Conservation (phyloP, 1,140 invertebrate genomes). For the Zeugodacus cucurbitae region DNA sequence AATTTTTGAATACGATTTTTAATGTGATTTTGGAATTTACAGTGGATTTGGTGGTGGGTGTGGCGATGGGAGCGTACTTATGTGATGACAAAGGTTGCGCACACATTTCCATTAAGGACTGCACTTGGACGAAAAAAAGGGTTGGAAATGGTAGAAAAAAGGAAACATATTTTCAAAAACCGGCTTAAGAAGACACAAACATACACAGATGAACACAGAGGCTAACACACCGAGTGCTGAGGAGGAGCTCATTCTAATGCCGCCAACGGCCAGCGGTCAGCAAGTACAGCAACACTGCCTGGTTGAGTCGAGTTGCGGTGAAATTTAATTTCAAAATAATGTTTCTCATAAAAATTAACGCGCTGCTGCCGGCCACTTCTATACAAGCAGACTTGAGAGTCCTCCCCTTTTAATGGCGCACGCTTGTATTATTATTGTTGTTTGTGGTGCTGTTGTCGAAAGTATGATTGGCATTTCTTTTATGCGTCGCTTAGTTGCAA, state of each 20-base stretch:
- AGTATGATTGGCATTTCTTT: constrained; percentile 23
- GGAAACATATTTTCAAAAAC: neutral
- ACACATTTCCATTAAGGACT: no score
- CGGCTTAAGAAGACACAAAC: neutral
- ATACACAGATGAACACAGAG: neutral
- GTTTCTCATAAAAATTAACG: constrained; percentile 29
- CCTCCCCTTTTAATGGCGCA: no score
- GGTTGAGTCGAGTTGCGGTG: neutral
- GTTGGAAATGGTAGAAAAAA: neutral
- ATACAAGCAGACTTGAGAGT: no score
- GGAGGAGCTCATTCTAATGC: no score
- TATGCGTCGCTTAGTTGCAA: constrained; percentile 37
- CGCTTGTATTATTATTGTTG: neutral
- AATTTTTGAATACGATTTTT: constrained; percentile 27
- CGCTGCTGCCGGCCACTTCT: neutral
- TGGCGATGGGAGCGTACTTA: neutral
- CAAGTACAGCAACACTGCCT: neutral
- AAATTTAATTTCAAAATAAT: constrained; percentile 36
- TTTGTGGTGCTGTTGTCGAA: neutral
- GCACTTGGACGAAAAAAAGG: neutral
- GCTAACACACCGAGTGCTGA: neutral
- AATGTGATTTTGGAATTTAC: constrained; percentile 1
- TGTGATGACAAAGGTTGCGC: no score
- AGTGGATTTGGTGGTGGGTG: no score
- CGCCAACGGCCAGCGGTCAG: neutral